Base-by-base conservation (phyloP, 1,140 invertebrate genomes). In the Akabosia matsudoensis region DNA sequence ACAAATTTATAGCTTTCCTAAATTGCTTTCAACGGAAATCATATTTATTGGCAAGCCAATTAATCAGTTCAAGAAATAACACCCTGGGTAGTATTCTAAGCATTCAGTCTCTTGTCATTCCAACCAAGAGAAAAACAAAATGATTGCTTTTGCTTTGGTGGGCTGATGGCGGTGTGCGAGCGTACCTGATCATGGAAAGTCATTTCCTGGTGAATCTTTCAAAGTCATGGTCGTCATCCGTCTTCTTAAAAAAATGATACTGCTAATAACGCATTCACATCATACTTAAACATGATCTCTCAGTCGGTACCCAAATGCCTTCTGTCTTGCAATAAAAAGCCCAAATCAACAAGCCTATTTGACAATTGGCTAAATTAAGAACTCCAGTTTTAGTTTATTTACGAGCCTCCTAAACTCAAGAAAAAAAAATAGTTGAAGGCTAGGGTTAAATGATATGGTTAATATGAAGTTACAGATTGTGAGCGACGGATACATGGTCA, bases 191-290 rank as follows among this genome's bases (percentile, higher is more conserved):
- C 18, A 18, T 18, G 37, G 37, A 45, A 45, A 45, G 37, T 22
- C 54, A 67, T 67, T 67, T 67, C 61, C 61, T 28, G 61, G 61
- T 67, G 61, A 67, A 67, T 67, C 61, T 67, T 67, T 67, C 61
- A 67, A 67, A 67, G 61, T 67, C 61, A 67, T 67, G 61, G 61
- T 67, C 61, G 31, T 67, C 37, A 45, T 45, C 22, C 28, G 28
- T 67, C 28, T 67, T 67, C 28, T 67, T 67, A 7, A 28, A 13
- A 67, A 45, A 45, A 45, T 45, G 37, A 45, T 18, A 45, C n/a
- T n/a, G n/a, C n/a, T n/a, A n/a, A n/a, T n/a, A n/a, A n/a, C n/a
- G n/a, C n/a, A n/a, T n/a, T n/a, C n/a, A n/a, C n/a, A n/a, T n/a
- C 7, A 45, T 45, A 45, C 18, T 45, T 10, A 10, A 45, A 45